A percentile compares a stretch with the other conserved stretches of the same genome.
These are phyloP conservation scores for Cantharis nigra DNA, from an alignment of 2,888 invertebrate genomes.

Conservation along the genomic window DNA sequence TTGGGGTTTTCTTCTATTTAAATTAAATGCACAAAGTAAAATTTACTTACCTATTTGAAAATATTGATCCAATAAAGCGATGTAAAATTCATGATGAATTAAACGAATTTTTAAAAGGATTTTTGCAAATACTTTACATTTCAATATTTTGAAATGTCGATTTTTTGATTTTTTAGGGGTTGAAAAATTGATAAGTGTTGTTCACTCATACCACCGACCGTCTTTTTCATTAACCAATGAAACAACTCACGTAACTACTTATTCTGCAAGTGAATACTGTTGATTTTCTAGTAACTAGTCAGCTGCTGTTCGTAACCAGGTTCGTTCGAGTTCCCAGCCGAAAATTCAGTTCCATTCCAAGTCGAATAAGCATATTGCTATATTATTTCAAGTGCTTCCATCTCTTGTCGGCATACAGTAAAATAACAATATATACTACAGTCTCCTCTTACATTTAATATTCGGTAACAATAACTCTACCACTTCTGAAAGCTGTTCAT, in stretches of 20 bases:
- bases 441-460: neutral
- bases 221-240: neutral
- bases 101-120: neutral
- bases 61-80: slow-evolving; percentile 33
- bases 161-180: neutral
- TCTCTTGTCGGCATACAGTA: neutral
- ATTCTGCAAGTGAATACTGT: neutral
- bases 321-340: slow-evolving; percentile 13
- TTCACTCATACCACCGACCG: slow-evolving; percentile 12
- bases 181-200: slow-evolving; percentile 1
- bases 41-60: slow-evolving; percentile 33
- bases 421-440: neutral
- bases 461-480: neutral
- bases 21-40: slow-evolving; percentile 1
- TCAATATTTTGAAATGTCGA: slow-evolving; percentile 8
- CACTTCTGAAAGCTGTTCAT: neutral
- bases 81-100: slow-evolving; percentile 25
- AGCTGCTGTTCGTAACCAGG: slow-evolving; percentile 10
- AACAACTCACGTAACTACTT: neutral
- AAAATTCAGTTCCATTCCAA: slow-evolving; percentile 14
- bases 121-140: slow-evolving; percentile 14
- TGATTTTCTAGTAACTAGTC: slow-evolving; percentile 9
- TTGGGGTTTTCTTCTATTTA: neutral
- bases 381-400: neutral
- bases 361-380: neutral